Evolutionary conservation across 2,797 vertebrate species (phyloP).

Genomic region (Vireo griseus): DNA sequence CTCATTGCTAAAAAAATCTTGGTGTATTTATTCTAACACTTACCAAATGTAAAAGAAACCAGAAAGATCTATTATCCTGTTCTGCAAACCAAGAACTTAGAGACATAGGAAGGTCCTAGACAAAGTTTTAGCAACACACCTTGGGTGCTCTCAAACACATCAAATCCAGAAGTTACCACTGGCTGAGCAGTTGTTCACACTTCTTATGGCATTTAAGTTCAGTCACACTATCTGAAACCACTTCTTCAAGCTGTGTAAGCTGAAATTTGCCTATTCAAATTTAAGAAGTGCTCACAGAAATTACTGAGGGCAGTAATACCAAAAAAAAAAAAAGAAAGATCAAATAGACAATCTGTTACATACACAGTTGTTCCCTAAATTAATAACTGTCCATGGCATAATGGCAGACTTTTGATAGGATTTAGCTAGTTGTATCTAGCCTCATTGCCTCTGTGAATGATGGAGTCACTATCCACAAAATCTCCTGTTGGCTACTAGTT

Average conservation of each 20-base stretch:
- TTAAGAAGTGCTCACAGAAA: neutral
- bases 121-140: neutral
- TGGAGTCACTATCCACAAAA: neutral
- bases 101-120: neutral
- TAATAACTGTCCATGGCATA: neutral
- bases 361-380: neutral
- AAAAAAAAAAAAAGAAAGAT: neutral
- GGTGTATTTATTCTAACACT: neutral
- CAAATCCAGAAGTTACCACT: neutral
- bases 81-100: neutral
- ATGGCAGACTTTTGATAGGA: neutral
- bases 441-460: neutral
- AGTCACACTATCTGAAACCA: neutral
- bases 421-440: neutral
- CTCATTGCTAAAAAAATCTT: neutral
- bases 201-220: neutral
- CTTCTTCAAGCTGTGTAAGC: neutral
- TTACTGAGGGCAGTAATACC: neutral
- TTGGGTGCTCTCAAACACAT: neutral
- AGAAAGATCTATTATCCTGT: neutral
- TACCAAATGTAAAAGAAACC: neutral
- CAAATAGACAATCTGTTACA: neutral
- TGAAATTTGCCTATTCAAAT: neutral
- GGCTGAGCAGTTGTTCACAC: neutral
- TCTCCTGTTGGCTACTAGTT: neutral